phyloP scores from a whole-genome alignment of 2,797 vertebrate species.

The Fistularia tabacaria region DNA sequence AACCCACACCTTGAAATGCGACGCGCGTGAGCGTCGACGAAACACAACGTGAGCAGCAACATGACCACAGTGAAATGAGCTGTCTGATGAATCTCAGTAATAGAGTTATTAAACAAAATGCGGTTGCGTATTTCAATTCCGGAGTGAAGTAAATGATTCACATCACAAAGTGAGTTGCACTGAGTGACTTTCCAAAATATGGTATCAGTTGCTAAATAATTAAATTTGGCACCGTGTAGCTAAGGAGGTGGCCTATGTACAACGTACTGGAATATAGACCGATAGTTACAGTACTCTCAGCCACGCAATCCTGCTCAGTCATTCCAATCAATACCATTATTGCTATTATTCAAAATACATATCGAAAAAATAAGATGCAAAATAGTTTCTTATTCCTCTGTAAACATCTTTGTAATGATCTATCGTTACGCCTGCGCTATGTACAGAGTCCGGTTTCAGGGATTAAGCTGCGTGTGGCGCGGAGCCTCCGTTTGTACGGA shows the following conservation, averaged over 20 bases:
- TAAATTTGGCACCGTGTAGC: constrained; percentile 54
- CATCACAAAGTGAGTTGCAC: constrained; percentile 25
- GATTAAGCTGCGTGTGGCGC: not conserved
- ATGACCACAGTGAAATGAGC: constrained; percentile 36
- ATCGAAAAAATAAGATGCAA: constrained; percentile 51
- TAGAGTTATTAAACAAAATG: constrained; percentile 26
- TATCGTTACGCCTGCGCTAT: constrained; percentile 32
- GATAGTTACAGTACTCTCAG: constrained; percentile 20
- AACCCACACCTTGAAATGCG: constrained; percentile 36
- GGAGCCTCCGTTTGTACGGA: not conserved
- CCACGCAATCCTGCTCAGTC: constrained; percentile 23
- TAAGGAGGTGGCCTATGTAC: constrained; percentile 36
- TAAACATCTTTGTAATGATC: constrained; percentile 57
- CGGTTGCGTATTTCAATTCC: constrained; percentile 21
- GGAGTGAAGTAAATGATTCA: constrained; percentile 40
- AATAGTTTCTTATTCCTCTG: constrained; percentile 54
- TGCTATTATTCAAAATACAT: constrained; percentile 55
- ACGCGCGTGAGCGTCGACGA: constrained; percentile 30
- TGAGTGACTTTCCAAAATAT: constrained; percentile 33
- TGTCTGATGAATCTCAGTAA: constrained; percentile 16
- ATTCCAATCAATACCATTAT: constrained; percentile 39
- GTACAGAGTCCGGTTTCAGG: constrained; percentile 44
- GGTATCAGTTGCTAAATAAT: constrained; percentile 5
- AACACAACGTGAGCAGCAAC: constrained; percentile 36
- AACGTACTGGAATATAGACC: constrained; percentile 16